Evolutionary conservation across 1,140 invertebrate genomes (phyloP).

Genomic region (Dermatophagoides farinae): DNA sequence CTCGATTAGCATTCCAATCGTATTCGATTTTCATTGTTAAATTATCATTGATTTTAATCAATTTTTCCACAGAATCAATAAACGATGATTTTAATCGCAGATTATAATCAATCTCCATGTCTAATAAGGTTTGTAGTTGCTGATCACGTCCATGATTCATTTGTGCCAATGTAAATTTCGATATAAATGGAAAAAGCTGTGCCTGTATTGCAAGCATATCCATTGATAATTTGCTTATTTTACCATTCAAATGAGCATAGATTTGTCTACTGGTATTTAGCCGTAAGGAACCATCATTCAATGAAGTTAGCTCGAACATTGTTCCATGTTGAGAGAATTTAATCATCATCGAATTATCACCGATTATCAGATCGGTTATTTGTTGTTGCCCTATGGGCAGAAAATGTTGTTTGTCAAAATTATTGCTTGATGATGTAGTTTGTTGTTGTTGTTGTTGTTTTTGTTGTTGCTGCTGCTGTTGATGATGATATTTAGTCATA

Average conservation of each 20-base stretch:
- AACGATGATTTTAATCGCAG: constrained; percentile 18
- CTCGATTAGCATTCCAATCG: constrained; percentile 63
- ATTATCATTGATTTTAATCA: constrained; percentile 57
- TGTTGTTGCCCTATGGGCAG: neutral
- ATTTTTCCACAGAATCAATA: constrained; percentile 19
- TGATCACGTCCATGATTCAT: neutral
- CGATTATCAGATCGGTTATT: neutral
- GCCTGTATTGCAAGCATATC: constrained; percentile 69
- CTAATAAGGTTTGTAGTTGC: constrained; percentile 48
- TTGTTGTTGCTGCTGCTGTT: too few relatives aligned
- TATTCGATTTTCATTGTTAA: constrained; percentile 77
- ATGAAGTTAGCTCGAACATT: constrained; percentile 21
- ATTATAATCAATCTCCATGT: constrained; percentile 76
- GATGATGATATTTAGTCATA: neutral
- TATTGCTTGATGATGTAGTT: neutral
- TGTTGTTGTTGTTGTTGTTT: too few relatives aligned
- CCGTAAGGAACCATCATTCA: constrained; percentile 27
- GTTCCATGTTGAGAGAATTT: neutral
- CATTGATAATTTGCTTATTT: constrained; percentile 63
- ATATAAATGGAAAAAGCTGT: constrained; percentile 66
- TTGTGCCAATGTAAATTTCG: neutral
- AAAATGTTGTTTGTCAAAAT: neutral
- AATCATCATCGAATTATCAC: neutral
- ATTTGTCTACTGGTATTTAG: constrained; percentile 21
- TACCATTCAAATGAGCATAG: constrained; percentile 25